Conservation (phyloP, 2,888 invertebrate species). For the Empis stercorea region DNA sequence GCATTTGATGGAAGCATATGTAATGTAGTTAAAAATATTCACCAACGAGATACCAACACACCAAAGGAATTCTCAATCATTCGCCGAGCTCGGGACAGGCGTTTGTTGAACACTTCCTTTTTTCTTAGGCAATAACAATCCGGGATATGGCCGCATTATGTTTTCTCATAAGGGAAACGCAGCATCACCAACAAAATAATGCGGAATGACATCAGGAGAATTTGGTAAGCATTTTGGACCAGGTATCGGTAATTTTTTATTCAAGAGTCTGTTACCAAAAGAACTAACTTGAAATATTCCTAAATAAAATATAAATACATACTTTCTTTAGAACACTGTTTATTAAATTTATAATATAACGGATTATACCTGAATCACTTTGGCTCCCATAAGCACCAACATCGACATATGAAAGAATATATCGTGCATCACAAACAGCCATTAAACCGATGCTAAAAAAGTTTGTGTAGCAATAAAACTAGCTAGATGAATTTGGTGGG, state of each 20-base stretch:
- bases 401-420: conserved; percentile 22
- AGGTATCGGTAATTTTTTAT: neutral
- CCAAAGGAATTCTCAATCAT: conserved; percentile 6
- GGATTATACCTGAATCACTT: conserved; percentile 15
- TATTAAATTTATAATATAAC: neutral
- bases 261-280: neutral
- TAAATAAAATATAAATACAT: too few species aligned
- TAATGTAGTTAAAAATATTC: neutral
- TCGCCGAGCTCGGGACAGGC: conserved; percentile 1
- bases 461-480: conserved; percentile 22
- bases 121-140: neutral
- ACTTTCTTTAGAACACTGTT: too few species aligned
- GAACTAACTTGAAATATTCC: too few species aligned
- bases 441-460: conserved; percentile 20
- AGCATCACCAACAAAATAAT: conserved; percentile 8
- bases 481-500: conserved; percentile 19
- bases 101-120: neutral
- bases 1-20: neutral
- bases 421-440: conserved; percentile 19
- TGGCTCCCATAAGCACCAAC: conserved; percentile 22
- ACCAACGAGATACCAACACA: conserved; percentile 3
- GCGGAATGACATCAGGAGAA: neutral
- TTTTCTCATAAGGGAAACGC: conserved; percentile 6
- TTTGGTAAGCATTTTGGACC: neutral
- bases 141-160: conserved; percentile 7